Base-by-base conservation (phyloP, 2,888 invertebrate species). In the Torymus aiolomorphi region DNA sequence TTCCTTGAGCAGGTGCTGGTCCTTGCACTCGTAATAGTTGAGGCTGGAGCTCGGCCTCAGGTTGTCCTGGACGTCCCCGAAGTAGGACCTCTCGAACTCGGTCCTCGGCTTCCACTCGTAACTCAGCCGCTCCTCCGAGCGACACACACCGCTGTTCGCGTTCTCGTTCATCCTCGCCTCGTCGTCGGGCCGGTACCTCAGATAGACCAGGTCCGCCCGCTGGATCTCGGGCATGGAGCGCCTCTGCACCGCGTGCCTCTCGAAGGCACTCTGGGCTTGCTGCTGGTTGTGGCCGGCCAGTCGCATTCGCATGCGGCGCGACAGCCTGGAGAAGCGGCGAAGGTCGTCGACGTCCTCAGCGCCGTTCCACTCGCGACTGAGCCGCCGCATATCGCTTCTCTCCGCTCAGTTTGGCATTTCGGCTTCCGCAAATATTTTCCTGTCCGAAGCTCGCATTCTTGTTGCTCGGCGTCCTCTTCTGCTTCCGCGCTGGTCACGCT, bases 61-160 rank as follows among this genome's bases (percentile, higher is more conserved):
- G 8, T 63, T 56, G 10, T 78, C 77, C 18, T 80, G 80, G 52
- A 77, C 65, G 14, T 85, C 83, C 0, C 83, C 85, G 79, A 89
- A 89, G 76, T 88, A 89, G 8, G 83, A 83, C 16, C 84, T 82
- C 66, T 89, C 89, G 78, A 88, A 89, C 42, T 89, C 88, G 11
- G 88, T 88, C n/a, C 85, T 84, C 4, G 88, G 87, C 69, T 85
- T 86, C 88, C 89, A 89, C n/a, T 82, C 83, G 24, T 66, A 77
- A 42, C 12, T 61, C 63, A 65, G 80, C 62, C 65, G 77, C 51
- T 80, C 72, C 49, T 78, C 78, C 52, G 80, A 82, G n/a, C 80
- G 61, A 42, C 61, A 83, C 10, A 49, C 57, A 14, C 74, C 20
- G 12, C 24, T 51, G 12, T 78, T 73, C 61, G 75, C 78, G 16